Base-by-base conservation (phyloP, 2,888 invertebrate genomes). In the Orchestes rusci region DNA sequence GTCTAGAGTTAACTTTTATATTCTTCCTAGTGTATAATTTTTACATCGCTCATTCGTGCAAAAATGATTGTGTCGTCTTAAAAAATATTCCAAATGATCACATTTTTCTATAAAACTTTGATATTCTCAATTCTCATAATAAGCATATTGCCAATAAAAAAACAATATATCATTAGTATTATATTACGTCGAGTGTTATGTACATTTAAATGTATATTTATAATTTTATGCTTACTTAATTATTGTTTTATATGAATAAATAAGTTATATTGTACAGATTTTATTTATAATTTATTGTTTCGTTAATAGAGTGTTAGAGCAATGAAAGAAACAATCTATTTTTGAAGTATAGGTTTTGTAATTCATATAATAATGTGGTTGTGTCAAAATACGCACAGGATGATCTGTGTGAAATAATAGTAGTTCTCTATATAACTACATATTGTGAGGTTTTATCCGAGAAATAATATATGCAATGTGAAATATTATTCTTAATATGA, bases 271-370 rank as follows among this genome's bases (percentile, higher is more conserved):
- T 44, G 38, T 44, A 44, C 18, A 43, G 34, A 27, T 28, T 39
- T 44, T 39, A 18, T 44, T 44, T 33, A 7, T 27, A 20, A 32
- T 29, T 37, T 10, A 17, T 33, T 37, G 39, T 44, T 44, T 33
- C 16, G 13, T 38, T 33, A 33, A 39, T 32, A 39, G 39, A 30
- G 31, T 33, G 31, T 27, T 20, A 39, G 33, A 33, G 33, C 33
- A 38, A 44, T 44, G 44, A 37, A 41, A 51, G 52, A 49, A 43
- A 60, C 52, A 55, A 54, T 63, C 58, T 64, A 64, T 64, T 64
- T 64, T 64, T 63, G 64, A 64, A 62, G 60, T 55, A 60, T 61
- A 60, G 59, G 62, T 61, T 46, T 46, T 42, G 33, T 46, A 46
- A 45, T 8, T 8, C 13, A 31, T 12, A n/a, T 31, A 12, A 37